These are phyloP conservation scores for Myotis planiceps DNA, from an alignment of 2,797 vertebrate species.

Conservation along the genomic window DNA sequence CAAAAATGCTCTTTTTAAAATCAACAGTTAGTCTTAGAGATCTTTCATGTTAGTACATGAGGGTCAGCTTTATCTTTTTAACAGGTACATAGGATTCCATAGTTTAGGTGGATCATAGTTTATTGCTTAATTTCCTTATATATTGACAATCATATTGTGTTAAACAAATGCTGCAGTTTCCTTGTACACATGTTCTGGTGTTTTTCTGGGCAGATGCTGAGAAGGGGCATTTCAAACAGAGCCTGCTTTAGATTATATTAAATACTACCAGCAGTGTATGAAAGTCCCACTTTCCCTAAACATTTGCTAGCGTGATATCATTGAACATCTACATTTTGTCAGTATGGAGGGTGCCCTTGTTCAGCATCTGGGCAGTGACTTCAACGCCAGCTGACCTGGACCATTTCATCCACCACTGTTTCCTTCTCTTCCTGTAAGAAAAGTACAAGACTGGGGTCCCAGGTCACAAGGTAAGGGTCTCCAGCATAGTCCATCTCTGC, in stretches of 20 bases:
- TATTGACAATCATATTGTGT: neutral
- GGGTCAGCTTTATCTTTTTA: neutral
- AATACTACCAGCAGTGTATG: neutral
- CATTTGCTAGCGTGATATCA: neutral
- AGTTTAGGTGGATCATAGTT: neutral
- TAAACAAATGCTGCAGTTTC: neutral
- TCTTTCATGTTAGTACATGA: neutral
- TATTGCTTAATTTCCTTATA: slow-evolving; percentile 1
- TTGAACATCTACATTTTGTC: neutral
- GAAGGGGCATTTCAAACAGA: neutral
- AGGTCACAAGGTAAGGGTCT: neutral
- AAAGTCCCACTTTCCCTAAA: neutral
- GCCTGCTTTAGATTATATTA: neutral
- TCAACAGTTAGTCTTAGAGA: neutral
- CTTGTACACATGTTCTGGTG: neutral
- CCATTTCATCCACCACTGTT: neutral
- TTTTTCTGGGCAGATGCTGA: neutral
- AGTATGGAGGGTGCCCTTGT: no score
- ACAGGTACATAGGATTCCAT: neutral
- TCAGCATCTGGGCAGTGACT: neutral
- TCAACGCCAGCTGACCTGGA: neutral
- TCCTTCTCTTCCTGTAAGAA: neutral
- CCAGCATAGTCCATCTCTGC: neutral
- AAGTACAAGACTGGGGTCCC: neutral
- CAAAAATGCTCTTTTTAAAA: neutral